These are phyloP conservation scores for Orthosia cruda DNA, from an alignment of 2,888 invertebrate genomes.

Conservation along the genomic window DNA sequence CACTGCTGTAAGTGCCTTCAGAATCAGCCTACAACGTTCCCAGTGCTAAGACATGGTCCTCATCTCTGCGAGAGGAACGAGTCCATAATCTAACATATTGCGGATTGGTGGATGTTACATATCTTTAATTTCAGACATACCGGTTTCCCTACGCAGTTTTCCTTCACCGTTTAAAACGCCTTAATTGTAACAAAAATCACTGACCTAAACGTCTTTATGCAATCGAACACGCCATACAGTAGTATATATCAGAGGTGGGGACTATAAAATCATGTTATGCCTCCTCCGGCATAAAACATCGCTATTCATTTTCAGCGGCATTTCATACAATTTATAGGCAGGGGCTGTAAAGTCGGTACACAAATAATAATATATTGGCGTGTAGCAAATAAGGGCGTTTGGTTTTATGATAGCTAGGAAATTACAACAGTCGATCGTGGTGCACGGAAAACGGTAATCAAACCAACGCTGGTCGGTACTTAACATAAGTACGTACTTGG, in stretches of 20 bases:
- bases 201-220: not conserved
- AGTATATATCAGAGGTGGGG: constrained; percentile 9
- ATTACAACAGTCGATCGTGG: constrained; percentile 82
- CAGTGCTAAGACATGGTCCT: too few relatives aligned
- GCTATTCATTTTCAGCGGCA: constrained; percentile 39
- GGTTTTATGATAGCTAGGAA: constrained; percentile 82
- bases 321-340: constrained; percentile 59
- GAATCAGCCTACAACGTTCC: too few relatives aligned
- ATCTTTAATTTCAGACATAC: too few relatives aligned
- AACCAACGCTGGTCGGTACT: constrained; percentile 74
- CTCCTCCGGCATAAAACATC: constrained; percentile 27
- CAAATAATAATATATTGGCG: constrained; percentile 71
- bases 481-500: constrained; percentile 39
- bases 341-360: constrained; percentile 52
- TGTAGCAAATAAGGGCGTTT: constrained; percentile 77
- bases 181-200: constrained; percentile 1
- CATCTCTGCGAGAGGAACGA: too few relatives aligned
- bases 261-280: constrained; percentile 24
- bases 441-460: constrained; percentile 87
- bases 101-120: too few relatives aligned
- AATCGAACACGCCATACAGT: not conserved
- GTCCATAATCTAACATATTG: too few relatives aligned
- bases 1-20: not conserved
- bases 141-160: too few relatives aligned
- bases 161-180: too few relatives aligned